phyloP scores from a whole-genome alignment of 2,888 invertebrate genomes.

The Yponomeuta plumbellus region DNA sequence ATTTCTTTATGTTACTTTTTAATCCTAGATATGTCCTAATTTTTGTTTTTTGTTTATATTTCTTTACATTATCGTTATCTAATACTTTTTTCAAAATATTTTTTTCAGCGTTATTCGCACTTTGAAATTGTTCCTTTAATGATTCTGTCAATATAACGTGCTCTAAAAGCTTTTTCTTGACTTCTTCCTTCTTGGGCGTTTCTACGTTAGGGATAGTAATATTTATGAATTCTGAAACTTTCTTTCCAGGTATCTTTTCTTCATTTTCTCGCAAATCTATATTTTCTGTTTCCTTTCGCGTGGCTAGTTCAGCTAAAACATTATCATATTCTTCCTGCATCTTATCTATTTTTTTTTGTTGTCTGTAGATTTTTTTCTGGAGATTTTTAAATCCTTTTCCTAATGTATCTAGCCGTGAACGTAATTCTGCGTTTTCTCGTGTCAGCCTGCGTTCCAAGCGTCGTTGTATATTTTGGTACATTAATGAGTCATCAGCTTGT shows the following conservation, averaged over 20 bases:
- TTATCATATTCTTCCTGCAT: conserved; percentile 15
- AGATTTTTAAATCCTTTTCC: conserved; percentile 15
- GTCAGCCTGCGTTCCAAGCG: too few species aligned
- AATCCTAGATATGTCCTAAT: conserved; percentile 17
- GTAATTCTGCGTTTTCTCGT: conserved; percentile 2
- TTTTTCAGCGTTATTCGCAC: conserved; percentile 15
- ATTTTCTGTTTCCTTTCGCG: conserved; percentile 11
- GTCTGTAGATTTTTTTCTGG: conserved; percentile 10
- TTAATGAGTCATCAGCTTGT: too few species aligned
- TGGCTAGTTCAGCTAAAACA: conserved; percentile 7
- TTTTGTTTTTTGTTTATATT: conserved; percentile 18
- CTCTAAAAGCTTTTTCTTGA: conserved; percentile 17
- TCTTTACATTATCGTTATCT: conserved; percentile 13
- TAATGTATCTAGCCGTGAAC: conserved; percentile 15
- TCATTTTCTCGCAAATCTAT: conserved; percentile 6
- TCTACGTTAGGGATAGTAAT: conserved; percentile 17
- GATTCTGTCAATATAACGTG: conserved; percentile 15
- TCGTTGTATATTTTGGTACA: too few species aligned
- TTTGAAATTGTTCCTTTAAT: conserved; percentile 11
- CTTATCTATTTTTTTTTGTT: conserved; percentile 12
- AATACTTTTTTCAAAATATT: conserved; percentile 12
- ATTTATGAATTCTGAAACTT: conserved; percentile 14
- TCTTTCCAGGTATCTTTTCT: conserved; percentile 6
- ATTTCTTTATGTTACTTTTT: conserved; percentile 18
- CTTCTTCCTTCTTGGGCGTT: conserved; percentile 17